Base-by-base conservation (phyloP, 2,113 vertebrate genomes). In the Scopus umbretta region DNA sequence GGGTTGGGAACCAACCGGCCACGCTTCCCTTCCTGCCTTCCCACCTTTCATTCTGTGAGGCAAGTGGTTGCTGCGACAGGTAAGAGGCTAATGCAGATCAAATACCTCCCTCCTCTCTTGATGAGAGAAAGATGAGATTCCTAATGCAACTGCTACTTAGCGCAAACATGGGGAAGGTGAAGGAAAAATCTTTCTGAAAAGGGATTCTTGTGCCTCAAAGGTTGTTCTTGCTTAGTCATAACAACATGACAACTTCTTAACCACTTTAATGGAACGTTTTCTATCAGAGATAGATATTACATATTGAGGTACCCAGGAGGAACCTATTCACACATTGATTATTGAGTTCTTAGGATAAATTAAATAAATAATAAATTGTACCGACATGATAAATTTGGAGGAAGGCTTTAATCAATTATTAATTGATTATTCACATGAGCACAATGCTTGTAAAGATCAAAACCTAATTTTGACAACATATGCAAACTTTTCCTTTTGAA, bases 391-490 rank as follows among this genome's bases (percentile, higher is more conserved):
- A 88, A 92, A 90, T 96, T 75, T 91, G 80, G 80, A 78, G 75
- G 66, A 94, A 90, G 91, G 80, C 96, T 99, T 98, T 98, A 98
- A 98, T 99, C 98, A 98, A 98, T 99, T 99, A 98, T 98, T 99
- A 98, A 98, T 98, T 97, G 97, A 98, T 99, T 98, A 98, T 98
- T 98, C 98, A 97, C 97, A 98, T 98, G 97, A 99, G 98, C 97
- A 98, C 93, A 97, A 98, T 76, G 94, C 95, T 98, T 98, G 96
- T 96, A 97, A 97, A 98, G 98, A 99, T 99, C 98, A 99, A 99
- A 99, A 97, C 90, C 92, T 86, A 85, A 93, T 98, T 98, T 98
- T 96, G 90, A 96, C 94, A 97, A 97, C 80, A 94, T 92, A 96
- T 94, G 93, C 96, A 96, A 96, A 93, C 19, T 93, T 97, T 96